Base-by-base conservation (phyloP, 2,888 invertebrate species). In the Xestia c-nigrum region DNA sequence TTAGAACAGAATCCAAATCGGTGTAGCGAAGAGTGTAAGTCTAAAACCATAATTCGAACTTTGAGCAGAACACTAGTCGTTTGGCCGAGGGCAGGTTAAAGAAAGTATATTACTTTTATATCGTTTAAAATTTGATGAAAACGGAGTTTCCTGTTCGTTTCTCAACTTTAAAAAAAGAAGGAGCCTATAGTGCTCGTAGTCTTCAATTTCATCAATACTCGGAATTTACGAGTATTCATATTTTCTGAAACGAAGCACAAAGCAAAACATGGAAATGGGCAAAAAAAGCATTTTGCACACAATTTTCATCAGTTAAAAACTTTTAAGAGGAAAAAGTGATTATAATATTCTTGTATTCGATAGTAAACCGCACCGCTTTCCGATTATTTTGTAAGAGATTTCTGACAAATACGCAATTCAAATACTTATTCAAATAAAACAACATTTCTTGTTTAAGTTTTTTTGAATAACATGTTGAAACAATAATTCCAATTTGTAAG, bases 401-500 rank as follows among this genome's bases (percentile, higher is more conserved):
- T 24, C 43, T 46, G 16, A 21, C 43, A 31, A 78, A 52, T 61
- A 52, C 21, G 14, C 52, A 55, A 63, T 72, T 72, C 10, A 59
- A 74, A 61, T 46, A 46, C 19, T n/a, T 19, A n/a, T 63, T 63
- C 10, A 47, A 78, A 55, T 50, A 50, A 65, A 6, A 65, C 64
- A 65, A 57, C 43, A 59, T 57, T 55, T 67, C 55, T 40, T 55
- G 40, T 67, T 57, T 21, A 14, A 66, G 24, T 64, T 43, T 19
- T n/a, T n/a, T n/a, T 4, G 7, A 64, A 14, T 24, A 46, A 66
- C 59, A 31, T 81, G 47, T 70, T 55, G 76, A 59, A 81, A 80
- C 52, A 59, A 47, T 47, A 43, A 66, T 46, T 68, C 68, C 65
- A 81, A 80, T 76, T 82, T 76, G 77, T 68, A 72, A 82, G 52